These are phyloP conservation scores for Bryconaethiops microstoma DNA, from an alignment of 2,797 vertebrate species.

Conservation along the genomic window DNA sequence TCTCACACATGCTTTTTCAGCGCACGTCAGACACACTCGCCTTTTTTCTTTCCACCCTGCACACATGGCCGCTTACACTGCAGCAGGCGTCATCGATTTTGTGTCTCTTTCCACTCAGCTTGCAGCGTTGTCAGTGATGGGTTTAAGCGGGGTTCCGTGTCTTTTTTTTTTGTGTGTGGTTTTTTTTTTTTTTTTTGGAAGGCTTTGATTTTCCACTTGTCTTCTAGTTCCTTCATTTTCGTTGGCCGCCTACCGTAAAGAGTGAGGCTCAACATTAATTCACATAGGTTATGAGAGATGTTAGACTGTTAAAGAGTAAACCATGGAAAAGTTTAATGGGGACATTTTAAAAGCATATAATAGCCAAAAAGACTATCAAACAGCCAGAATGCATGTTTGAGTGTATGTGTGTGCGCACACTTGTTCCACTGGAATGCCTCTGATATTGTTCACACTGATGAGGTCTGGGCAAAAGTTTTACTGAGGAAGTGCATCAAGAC, in stretches of 20 bases:
- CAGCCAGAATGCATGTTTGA: not conserved
- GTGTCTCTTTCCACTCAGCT: conserved; percentile 43
- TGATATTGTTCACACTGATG: conserved; percentile 51
- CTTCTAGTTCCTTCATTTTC: conserved; percentile 32
- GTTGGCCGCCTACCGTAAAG: conserved; percentile 19
- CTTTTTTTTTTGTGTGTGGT: too few species aligned
- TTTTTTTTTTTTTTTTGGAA: not conserved
- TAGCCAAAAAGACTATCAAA: not conserved
- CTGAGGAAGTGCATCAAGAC: conserved; percentile 80
- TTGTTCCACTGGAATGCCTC: conserved; percentile 65
- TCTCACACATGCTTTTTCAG: conserved; percentile 32
- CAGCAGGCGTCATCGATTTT: conserved; percentile 50
- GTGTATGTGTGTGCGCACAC: conserved; percentile 6
- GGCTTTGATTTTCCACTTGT: conserved; percentile 40
- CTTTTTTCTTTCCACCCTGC: conserved; percentile 21
- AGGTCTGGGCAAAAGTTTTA: conserved; percentile 64
- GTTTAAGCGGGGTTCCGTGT: conserved; percentile 19
- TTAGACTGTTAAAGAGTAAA: not conserved
- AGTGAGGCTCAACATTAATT: not conserved
- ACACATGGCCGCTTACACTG: conserved; percentile 32
- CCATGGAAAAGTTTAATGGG: not conserved
- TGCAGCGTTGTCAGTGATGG: conserved; percentile 37
- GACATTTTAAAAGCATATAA: not conserved
- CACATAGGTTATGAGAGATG: not conserved
- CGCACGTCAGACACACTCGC: conserved; percentile 5